A percentile compares a stretch with the other conserved stretches of the same genome.
phyloP scores from a whole-genome alignment of 2,113 vertebrate species.

The Hylia prasina region DNA sequence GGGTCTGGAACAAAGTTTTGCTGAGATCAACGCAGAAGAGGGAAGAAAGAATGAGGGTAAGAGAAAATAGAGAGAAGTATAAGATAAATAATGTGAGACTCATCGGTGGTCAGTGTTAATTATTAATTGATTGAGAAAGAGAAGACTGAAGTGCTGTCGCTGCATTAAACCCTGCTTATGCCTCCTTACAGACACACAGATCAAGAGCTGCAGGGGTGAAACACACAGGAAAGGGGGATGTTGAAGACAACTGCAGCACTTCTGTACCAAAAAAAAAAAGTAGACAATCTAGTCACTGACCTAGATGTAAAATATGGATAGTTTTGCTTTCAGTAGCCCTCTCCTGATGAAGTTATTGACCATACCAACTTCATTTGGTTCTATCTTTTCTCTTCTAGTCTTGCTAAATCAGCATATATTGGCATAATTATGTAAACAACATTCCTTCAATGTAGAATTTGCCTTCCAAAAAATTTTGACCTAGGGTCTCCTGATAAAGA shows the following conservation, averaged over 20 bases:
- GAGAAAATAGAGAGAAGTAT: background rate
- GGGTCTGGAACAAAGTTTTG: background rate
- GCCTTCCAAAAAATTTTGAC: background rate
- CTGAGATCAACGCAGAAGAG: background rate
- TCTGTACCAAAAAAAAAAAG: background rate
- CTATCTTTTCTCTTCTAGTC: background rate
- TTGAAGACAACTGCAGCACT: background rate
- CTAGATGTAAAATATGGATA: background rate
- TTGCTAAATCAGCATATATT: background rate
- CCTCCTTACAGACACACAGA: background rate
- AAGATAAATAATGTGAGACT: background rate
- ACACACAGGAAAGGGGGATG: background rate
- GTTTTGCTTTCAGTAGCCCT: background rate
- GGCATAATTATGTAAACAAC: background rate
- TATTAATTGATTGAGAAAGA: background rate
- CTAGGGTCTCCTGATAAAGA: background rate
- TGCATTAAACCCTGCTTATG: background rate
- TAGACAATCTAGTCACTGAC: background rate
- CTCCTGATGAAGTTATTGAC: background rate
- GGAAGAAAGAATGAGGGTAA: background rate
- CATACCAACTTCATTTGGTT: background rate
- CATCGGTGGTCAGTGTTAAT: background rate
- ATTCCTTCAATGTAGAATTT: background rate
- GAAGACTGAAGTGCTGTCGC: background rate
- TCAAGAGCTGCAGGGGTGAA: background rate